These are phyloP conservation scores for Rhynchophorus ferrugineus DNA, from an alignment of 1,140 invertebrate species.

Conservation along the genomic window DNA sequence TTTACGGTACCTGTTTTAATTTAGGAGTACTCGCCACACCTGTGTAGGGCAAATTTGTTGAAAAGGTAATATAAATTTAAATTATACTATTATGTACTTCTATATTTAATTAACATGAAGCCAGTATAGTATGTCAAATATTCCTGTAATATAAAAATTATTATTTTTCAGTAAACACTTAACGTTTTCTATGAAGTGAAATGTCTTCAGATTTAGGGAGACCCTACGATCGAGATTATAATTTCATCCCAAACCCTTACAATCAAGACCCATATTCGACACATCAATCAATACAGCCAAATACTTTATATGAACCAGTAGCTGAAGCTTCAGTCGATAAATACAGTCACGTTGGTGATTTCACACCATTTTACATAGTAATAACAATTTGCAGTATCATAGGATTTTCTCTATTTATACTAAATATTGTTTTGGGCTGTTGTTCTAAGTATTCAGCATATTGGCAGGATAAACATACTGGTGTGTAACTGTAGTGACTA, in stretches of 20 bases:
- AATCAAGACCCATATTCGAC: not conserved
- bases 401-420: constrained; percentile 56
- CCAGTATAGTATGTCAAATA: too few species aligned
- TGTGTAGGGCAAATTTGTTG: too few species aligned
- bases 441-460: constrained; percentile 71
- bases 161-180: too few species aligned
- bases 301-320: constrained; percentile 1
- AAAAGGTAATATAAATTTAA: too few species aligned
- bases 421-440: constrained; percentile 70
- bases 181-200: constrained; percentile 1
- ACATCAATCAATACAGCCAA: not conserved
- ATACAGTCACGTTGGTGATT: constrained; percentile 49
- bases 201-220: constrained; percentile 19
- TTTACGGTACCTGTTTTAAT: too few species aligned
- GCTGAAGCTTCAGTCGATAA: constrained; percentile 45
- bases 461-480: constrained; percentile 75
- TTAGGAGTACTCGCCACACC: too few species aligned
- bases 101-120: too few species aligned
- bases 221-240: constrained; percentile 3
- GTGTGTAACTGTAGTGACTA: constrained; percentile 44
- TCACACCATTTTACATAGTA: constrained; percentile 59
- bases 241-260: constrained; percentile 3
- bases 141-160: too few species aligned
- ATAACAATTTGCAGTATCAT: constrained; percentile 69
- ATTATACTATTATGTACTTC: too few species aligned